Conservation (phyloP, 2,797 vertebrate species). For the Tympanoctomys barrerae region DNA sequence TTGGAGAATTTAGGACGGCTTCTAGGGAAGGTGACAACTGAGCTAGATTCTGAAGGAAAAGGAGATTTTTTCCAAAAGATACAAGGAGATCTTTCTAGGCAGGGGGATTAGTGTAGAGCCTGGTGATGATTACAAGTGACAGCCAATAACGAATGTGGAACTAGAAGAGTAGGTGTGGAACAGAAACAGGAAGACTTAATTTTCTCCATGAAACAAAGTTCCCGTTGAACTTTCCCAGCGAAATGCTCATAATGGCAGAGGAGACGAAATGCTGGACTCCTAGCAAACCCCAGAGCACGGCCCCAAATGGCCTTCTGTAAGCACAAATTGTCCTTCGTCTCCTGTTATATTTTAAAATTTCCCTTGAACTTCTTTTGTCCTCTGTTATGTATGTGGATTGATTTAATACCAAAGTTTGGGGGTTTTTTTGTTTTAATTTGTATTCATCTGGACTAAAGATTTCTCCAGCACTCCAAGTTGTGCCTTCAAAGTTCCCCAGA, state of each 20-base stretch:
- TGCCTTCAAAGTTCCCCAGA: not conserved
- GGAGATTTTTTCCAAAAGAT: not conserved
- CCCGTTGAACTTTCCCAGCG: not conserved
- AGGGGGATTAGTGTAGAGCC: not conserved
- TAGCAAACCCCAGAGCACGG: not conserved
- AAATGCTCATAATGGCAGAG: not conserved
- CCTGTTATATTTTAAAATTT: conserved; percentile 8
- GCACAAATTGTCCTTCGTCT: conserved; percentile 7
- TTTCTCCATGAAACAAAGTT: not conserved
- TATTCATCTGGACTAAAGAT: conserved; percentile 4
- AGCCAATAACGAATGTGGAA: not conserved
- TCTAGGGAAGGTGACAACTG: not conserved
- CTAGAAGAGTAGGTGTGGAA: not conserved
- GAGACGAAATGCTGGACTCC: not conserved
- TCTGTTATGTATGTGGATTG: not conserved
- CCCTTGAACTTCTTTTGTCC: conserved; percentile 3
- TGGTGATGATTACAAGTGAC: not conserved
- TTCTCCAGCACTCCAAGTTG: not conserved
- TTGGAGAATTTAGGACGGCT: not conserved
- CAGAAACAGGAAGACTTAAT: conserved; percentile 3
- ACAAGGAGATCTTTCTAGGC: not conserved
- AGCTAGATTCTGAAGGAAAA: not conserved
- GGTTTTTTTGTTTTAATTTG: not conserved
- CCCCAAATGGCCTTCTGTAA: not conserved
- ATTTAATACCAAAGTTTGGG: not conserved